phyloP scores from a whole-genome alignment of 1,140 invertebrate species.

The Drosophila baimaii region DNA sequence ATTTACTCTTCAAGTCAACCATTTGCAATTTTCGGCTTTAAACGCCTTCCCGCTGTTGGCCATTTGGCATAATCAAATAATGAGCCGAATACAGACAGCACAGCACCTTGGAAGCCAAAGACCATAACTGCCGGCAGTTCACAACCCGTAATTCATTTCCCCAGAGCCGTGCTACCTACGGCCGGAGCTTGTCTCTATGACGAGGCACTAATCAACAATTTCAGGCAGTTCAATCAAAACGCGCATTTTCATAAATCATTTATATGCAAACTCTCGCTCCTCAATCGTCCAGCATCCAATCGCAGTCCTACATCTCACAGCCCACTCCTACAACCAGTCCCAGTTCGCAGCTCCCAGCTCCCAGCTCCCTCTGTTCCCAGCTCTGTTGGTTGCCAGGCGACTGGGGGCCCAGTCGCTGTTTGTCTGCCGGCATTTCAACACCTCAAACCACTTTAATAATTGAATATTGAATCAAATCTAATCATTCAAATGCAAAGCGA shows the following conservation, averaged over 20 bases:
- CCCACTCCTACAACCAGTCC: slow-evolving; percentile 9
- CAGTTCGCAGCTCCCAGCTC: slow-evolving; percentile 1
- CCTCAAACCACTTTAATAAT: slow-evolving; percentile 82
- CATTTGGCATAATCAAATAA: slow-evolving; percentile 60
- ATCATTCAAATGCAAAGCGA: slow-evolving; percentile 80
- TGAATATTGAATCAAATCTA: slow-evolving; percentile 83
- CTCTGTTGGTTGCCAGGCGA: slow-evolving; percentile 16
- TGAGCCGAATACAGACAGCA: slow-evolving; percentile 32
- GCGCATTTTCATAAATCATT: slow-evolving; percentile 81
- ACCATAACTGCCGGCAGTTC: slow-evolving; percentile 29
- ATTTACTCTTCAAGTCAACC: background rate
- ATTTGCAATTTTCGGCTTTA: slow-evolving; percentile 2
- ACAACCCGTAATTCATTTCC: slow-evolving; percentile 69
- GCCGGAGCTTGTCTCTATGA: slow-evolving; percentile 57
- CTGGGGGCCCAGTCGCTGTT: slow-evolving; percentile 24
- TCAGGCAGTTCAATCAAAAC: slow-evolving; percentile 77
- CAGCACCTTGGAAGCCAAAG: slow-evolving; percentile 22
- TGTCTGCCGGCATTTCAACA: slow-evolving; percentile 75
- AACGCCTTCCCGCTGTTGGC: slow-evolving; percentile 4
- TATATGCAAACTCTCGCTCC: slow-evolving; percentile 68
- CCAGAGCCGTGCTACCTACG: slow-evolving; percentile 43
- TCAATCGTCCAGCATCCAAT: slow-evolving; percentile 13
- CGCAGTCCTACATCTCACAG: slow-evolving; percentile 9
- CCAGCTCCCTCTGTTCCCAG: slow-evolving; percentile 13
- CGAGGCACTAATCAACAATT: slow-evolving; percentile 79